Conservation (phyloP, 1,140 invertebrate species). For the Lordiphosa stackelbergi region DNA sequence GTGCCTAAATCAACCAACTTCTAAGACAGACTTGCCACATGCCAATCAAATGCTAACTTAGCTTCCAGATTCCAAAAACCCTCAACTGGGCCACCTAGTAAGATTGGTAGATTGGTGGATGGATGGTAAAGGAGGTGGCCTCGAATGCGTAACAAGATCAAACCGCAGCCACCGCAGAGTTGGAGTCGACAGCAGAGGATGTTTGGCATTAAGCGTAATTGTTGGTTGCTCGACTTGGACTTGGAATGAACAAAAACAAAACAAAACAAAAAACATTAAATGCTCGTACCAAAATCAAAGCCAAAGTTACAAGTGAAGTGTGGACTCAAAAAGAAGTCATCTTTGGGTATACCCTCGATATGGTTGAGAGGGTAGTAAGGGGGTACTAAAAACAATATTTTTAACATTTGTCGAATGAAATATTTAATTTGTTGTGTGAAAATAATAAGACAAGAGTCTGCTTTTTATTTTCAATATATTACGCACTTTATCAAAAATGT, state of each 20-base stretch:
- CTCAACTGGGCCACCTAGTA: slow-evolving; percentile 42
- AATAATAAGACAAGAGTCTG: too few species aligned
- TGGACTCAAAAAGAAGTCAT: slow-evolving; percentile 52
- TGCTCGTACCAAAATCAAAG: slow-evolving; percentile 64
- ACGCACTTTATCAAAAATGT: too few species aligned
- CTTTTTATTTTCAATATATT: too few species aligned
- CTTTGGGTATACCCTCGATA: slow-evolving; percentile 20
- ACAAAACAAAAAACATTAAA: slow-evolving; percentile 62
- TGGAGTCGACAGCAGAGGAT: slow-evolving; percentile 47
- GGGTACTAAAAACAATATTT: too few species aligned
- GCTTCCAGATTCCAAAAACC: slow-evolving; percentile 33
- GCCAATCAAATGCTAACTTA: slow-evolving; percentile 49
- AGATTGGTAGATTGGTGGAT: slow-evolving; percentile 10
- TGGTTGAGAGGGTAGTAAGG: not conserved
- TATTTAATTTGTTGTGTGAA: too few species aligned
- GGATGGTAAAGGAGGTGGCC: slow-evolving; percentile 9
- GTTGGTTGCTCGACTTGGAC: slow-evolving; percentile 46
- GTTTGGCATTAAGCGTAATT: slow-evolving; percentile 74
- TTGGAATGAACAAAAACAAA: slow-evolving; percentile 9
- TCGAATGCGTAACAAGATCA: slow-evolving; percentile 72
- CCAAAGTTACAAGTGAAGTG: slow-evolving; percentile 68
- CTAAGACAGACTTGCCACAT: slow-evolving; percentile 21
- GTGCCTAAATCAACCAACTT: slow-evolving; percentile 7
- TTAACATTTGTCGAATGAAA: too few species aligned
- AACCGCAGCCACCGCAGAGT: slow-evolving; percentile 64